Evolutionary conservation across 2,888 invertebrate genomes (phyloP).

Genomic region (Dilophus febrilis): DNA sequence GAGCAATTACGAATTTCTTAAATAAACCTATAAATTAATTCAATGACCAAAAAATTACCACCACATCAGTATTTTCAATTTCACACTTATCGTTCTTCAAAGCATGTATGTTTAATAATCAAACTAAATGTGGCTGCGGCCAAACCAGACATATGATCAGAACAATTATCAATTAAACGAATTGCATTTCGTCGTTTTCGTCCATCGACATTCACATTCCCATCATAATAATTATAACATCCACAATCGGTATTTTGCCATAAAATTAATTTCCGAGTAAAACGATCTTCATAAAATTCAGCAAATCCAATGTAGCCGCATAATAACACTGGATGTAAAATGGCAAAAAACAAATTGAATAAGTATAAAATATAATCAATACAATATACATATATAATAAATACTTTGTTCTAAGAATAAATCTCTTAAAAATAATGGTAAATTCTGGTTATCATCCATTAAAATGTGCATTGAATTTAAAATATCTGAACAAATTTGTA

Average conservation of each 20-base stretch:
- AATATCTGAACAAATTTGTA: background rate
- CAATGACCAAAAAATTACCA: too few relatives aligned
- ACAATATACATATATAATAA: background rate
- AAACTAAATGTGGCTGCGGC: constrained; percentile 1
- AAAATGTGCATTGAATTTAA: background rate
- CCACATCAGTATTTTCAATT: too few relatives aligned
- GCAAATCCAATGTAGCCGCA: constrained; percentile 2
- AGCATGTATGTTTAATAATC: too few relatives aligned
- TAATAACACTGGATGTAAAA: background rate
- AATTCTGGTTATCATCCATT: background rate
- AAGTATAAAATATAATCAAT: background rate
- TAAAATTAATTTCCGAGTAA: background rate
- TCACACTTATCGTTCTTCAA: too few relatives aligned
- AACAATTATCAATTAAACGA: background rate
- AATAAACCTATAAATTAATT: too few relatives aligned
- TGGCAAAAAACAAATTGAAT: too few relatives aligned
- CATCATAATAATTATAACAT: constrained; percentile 2
- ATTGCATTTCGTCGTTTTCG: background rate
- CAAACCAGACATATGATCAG: constrained; percentile 4
- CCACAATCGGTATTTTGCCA: background rate
- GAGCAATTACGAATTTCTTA: too few relatives aligned
- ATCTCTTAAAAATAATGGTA: background rate
- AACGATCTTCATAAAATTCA: background rate
- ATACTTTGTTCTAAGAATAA: constrained; percentile 4
- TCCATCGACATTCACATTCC: background rate